These are phyloP conservation scores for Limnephilus lunatus DNA, from an alignment of 2,888 invertebrate species.

Conservation along the genomic window DNA sequence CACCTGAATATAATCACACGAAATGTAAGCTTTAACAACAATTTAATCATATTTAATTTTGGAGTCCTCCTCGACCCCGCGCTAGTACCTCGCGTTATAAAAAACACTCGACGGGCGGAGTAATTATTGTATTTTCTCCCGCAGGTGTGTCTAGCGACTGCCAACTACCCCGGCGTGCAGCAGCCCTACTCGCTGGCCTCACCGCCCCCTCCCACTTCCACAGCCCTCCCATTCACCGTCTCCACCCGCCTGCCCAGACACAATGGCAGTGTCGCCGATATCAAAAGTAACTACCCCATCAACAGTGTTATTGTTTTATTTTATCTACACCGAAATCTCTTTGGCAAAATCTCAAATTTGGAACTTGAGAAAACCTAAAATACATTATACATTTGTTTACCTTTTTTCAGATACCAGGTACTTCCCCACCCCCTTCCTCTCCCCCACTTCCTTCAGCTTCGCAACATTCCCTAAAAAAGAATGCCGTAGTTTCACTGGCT, in stretches of 20 bases:
- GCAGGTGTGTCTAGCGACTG: conserved; percentile 87
- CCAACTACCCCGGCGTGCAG: conserved; percentile 83
- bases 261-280: conserved; percentile 65
- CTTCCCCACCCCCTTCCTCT: background rate
- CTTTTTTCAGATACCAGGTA: too few species aligned
- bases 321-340: too few species aligned
- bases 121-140: background rate
- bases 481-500: background rate
- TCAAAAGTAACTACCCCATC: conserved; percentile 67
- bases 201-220: conserved; percentile 21
- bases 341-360: too few species aligned
- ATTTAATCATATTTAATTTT: too few species aligned
- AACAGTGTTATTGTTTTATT: background rate
- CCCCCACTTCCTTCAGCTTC: background rate
- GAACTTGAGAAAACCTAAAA: too few species aligned
- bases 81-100: too few species aligned
- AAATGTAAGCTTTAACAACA: too few species aligned
- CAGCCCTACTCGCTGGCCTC: conserved; percentile 69
- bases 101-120: too few species aligned
- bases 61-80: too few species aligned
- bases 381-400: too few species aligned
- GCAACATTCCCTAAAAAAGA: background rate
- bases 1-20: too few species aligned
- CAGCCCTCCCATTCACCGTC: background rate
- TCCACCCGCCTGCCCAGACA: background rate